Conservation (phyloP, 1,140 invertebrate genomes). For the Tetramorium alpestre region DNA sequence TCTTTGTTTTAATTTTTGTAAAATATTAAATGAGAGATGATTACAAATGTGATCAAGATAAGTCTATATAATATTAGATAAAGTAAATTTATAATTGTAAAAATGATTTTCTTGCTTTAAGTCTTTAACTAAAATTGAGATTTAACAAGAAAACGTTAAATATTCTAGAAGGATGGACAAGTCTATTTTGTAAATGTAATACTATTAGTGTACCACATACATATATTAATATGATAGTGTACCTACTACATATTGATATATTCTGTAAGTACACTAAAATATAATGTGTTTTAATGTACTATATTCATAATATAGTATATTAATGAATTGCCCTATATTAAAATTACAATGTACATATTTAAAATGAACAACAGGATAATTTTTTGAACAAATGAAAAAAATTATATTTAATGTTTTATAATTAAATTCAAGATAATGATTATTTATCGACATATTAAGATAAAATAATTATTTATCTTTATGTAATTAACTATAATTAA, state of each 20-base stretch:
- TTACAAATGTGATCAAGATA: conserved; percentile 1
- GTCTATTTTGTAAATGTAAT: conserved; percentile 20
- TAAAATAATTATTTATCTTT: neutral
- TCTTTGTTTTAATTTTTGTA: neutral
- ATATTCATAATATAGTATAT: neutral
- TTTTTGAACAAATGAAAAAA: conserved; percentile 2
- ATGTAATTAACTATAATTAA: neutral
- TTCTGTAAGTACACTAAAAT: neutral
- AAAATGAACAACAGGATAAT: neutral
- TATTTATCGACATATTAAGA: neutral
- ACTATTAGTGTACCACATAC: neutral
- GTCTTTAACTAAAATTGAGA: neutral
- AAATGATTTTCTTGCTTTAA: neutral
- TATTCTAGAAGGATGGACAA: neutral
- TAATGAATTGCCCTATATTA: conserved; percentile 21
- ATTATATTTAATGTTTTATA: neutral
- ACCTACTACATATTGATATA: neutral
- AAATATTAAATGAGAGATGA: conserved; percentile 1
- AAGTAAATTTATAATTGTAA: neutral
- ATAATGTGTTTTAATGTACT: neutral
- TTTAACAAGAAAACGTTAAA: neutral
- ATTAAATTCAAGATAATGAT: neutral
- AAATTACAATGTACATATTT: conserved; percentile 45
- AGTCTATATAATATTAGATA: neutral
- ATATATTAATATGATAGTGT: neutral